Conservation (phyloP, 1,140 invertebrate species). For the Drosophila bocqueti region DNA sequence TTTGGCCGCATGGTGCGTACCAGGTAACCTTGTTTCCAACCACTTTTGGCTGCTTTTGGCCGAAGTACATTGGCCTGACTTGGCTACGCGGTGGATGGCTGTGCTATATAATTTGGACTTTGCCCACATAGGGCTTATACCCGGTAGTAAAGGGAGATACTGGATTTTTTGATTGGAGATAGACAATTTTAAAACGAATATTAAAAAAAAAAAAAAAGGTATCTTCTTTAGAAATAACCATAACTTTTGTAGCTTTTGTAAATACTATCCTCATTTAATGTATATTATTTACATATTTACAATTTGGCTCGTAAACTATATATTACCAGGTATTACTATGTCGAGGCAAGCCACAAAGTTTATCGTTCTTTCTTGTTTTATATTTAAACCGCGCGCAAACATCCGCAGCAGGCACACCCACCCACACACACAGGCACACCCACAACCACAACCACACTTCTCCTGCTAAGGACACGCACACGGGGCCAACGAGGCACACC, state of each 20-base stretch:
- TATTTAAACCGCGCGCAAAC: conserved; percentile 55
- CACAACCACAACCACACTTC: conserved; percentile 11
- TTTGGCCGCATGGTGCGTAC: conserved; percentile 43
- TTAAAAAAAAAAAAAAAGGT: too few species aligned
- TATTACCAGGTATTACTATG: background rate
- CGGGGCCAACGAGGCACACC: conserved; percentile 59
- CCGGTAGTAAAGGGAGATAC: background rate
- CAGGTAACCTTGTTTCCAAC: conserved; percentile 77
- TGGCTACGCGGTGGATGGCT: conserved; percentile 31
- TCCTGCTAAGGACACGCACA: conserved; percentile 24
- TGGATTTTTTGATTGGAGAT: background rate
- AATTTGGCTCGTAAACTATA: background rate
- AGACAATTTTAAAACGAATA: too few species aligned
- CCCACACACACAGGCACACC: conserved; percentile 17
- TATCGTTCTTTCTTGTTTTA: conserved; percentile 22
- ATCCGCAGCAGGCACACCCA: conserved; percentile 45
- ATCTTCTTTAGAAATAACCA: too few species aligned
- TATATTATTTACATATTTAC: too few species aligned
- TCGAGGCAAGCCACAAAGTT: background rate
- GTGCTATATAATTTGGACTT: conserved; percentile 64
- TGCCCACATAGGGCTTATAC: conserved; percentile 38
- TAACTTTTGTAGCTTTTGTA: too few species aligned
- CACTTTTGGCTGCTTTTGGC: conserved; percentile 55
- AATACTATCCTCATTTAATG: too few species aligned
- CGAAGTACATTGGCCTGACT: conserved; percentile 63